Evolutionary conservation across 2,888 invertebrate genomes (phyloP).

Genomic region (Mesorhabditis spiculigera): DNA sequence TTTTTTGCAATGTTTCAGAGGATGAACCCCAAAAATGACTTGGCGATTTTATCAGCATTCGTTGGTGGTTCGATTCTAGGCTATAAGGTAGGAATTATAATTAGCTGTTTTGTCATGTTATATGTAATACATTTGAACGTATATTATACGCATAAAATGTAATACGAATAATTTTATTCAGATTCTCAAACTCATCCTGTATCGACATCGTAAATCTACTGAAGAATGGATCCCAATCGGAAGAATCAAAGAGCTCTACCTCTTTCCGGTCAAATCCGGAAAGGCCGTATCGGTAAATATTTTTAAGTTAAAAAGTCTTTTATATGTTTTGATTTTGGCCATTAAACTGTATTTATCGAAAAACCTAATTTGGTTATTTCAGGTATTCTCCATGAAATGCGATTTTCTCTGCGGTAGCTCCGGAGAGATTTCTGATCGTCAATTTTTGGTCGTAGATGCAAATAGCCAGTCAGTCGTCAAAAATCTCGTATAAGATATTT

Average conservation of each 20-base stretch:
- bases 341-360: slow-evolving; percentile 7
- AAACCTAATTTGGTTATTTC: slow-evolving; percentile 8
- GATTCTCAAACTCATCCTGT: no score
- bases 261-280: slow-evolving; percentile 32
- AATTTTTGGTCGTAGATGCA: slow-evolving; percentile 25
- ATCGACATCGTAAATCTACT: neutral
- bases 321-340: no score
- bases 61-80: no score
- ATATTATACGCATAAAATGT: no score
- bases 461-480: slow-evolving; percentile 17
- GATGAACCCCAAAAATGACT: no score
- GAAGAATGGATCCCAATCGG: slow-evolving; percentile 34
- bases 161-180: no score
- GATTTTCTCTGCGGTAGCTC: slow-evolving; percentile 18
- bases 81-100: no score
- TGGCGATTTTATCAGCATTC: no score
- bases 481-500: neutral
- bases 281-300: slow-evolving; percentile 15
- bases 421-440: slow-evolving; percentile 26
- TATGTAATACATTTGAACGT: no score
- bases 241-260: slow-evolving; percentile 25
- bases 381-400: slow-evolving; percentile 33
- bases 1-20: no score
- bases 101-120: no score
- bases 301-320: neutral